These are phyloP conservation scores for Cisticola juncidis DNA, from an alignment of 2,113 vertebrate genomes.

Conservation along the genomic window DNA sequence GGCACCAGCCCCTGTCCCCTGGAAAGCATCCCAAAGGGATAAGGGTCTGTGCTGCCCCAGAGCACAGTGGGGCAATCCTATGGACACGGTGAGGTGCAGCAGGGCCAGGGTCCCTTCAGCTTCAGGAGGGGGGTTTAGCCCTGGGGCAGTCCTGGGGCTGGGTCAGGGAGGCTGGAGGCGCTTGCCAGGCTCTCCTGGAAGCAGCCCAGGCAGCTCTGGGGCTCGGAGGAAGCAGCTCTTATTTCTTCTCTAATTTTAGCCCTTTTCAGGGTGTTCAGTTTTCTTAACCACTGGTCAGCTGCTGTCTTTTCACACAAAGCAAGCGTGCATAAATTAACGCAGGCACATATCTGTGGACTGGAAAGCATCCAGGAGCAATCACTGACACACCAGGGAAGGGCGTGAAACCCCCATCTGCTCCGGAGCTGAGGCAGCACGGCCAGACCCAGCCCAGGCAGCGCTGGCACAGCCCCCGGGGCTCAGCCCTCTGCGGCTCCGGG, in stretches of 20 bases:
- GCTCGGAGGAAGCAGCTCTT: neutral
- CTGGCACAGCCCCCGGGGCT: neutral
- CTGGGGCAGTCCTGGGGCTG: accelerated
- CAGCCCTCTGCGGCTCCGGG: accelerated
- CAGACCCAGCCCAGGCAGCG: neutral
- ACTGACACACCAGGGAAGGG: neutral
- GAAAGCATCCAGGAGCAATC: constrained; percentile 37
- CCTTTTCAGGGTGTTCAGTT: neutral
- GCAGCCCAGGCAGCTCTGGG: neutral
- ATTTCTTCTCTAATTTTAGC: constrained; percentile 38
- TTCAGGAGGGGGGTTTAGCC: neutral
- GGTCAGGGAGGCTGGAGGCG: neutral
- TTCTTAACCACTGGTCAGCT: constrained; percentile 30
- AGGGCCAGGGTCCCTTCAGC: neutral
- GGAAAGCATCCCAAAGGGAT: neutral
- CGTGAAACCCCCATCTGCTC: constrained; percentile 46
- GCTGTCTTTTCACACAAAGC: neutral
- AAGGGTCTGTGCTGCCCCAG: neutral
- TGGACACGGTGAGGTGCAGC: accelerated
- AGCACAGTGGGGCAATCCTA: accelerated
- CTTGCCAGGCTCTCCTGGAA: neutral
- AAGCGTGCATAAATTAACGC: neutral
- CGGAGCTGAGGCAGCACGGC: accelerated
- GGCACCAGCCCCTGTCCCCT: neutral
- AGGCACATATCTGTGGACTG: neutral